Conservation (phyloP, 2,113 vertebrate genomes). For the Chloebia gouldiae region DNA sequence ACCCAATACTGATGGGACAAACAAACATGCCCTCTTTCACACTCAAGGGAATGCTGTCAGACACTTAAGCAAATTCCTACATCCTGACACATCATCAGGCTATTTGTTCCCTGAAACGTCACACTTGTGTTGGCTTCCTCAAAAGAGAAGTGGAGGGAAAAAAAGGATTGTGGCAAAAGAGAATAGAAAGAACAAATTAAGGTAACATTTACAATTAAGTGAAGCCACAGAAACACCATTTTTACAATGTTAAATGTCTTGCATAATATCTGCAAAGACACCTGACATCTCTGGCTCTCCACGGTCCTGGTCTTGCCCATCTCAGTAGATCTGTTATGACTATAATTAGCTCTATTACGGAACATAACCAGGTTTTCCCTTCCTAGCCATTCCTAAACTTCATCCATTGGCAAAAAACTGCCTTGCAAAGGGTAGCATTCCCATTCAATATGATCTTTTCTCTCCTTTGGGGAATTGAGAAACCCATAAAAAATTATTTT, state of each 20-base stretch:
- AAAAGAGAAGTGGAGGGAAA: neutral
- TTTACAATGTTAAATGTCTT: neutral
- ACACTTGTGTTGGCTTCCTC: neutral
- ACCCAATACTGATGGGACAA: neutral
- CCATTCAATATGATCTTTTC: neutral
- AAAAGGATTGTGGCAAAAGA: neutral
- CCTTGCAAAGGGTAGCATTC: neutral
- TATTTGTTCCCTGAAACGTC: neutral
- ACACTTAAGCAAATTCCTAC: neutral
- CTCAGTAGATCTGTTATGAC: neutral
- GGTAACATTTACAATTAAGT: neutral
- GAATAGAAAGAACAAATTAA: neutral
- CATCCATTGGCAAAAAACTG: neutral
- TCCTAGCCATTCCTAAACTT: neutral
- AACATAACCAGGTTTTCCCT: neutral
- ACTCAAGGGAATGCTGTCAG: neutral
- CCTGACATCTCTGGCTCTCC: neutral
- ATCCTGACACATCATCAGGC: neutral
- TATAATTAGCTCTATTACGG: neutral
- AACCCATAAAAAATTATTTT: neutral
- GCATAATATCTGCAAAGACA: neutral
- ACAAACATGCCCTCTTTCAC: neutral
- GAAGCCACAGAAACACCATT: neutral
- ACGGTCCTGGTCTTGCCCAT: rapidly evolving
- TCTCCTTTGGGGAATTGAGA: neutral